A percentile compares a stretch with the other conserved stretches of the same genome.
Evolutionary conservation across 1,140 invertebrate species (phyloP).

Genomic region (Hydropsyche tenuis): DNA sequence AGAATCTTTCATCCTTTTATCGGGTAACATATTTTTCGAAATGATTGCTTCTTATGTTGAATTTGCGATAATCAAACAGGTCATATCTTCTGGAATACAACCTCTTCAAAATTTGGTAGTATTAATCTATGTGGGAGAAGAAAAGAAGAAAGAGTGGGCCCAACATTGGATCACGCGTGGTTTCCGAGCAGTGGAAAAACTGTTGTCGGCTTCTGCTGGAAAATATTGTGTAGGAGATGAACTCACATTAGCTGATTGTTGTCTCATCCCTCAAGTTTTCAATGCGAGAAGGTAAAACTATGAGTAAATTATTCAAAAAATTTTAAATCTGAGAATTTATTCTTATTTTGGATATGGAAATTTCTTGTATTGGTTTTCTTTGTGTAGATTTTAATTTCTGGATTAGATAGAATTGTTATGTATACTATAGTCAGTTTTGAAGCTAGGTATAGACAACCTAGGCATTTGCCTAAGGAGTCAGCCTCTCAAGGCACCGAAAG

Average conservation of each 20-base stretch:
- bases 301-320: too few species aligned
- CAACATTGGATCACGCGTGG: slow-evolving; percentile 91
- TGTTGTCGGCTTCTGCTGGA: slow-evolving; percentile 82
- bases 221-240: slow-evolving; percentile 95
- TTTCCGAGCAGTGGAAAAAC: slow-evolving; percentile 88
- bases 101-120: slow-evolving; percentile 93
- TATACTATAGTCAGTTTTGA: too few species aligned
- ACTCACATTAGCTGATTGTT: slow-evolving; percentile 93
- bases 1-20: not conserved
- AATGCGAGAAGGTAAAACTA: slow-evolving; percentile 78
- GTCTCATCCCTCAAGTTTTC: slow-evolving; percentile 92
- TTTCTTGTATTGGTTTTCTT: too few species aligned
- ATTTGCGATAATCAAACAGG: slow-evolving; percentile 58
- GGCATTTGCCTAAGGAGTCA: too few species aligned
- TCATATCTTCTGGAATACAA: slow-evolving; percentile 92
- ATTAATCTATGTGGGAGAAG: slow-evolving; percentile 82
- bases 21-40: not conserved
- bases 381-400: too few species aligned
- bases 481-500: too few species aligned
- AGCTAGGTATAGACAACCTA: too few species aligned
- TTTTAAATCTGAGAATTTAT: not conserved
- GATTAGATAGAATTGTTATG: not conserved
- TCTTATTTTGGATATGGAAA: not conserved
- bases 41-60: not conserved
- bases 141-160: slow-evolving; percentile 90